These are phyloP conservation scores for Xiphophorus birchmanni DNA, from an alignment of 2,797 vertebrate species.

Conservation along the genomic window DNA sequence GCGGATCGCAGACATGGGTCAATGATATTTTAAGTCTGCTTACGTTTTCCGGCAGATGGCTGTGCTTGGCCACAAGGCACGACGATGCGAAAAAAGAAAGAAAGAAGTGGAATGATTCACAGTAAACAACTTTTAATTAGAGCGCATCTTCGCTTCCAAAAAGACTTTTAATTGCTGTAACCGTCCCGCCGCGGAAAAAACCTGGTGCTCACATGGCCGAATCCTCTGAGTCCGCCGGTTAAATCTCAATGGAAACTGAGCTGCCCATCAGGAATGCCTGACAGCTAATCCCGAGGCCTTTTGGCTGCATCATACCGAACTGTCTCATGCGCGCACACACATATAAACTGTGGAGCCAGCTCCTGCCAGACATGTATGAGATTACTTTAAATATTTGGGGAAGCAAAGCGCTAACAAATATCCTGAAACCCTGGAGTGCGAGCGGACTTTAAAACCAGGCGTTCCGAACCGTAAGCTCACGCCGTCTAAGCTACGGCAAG, in stretches of 20 bases:
- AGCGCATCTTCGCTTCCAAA: not conserved
- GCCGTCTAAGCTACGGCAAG: conserved; percentile 50
- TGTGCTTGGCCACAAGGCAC: conserved; percentile 38
- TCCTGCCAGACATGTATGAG: conserved; percentile 66
- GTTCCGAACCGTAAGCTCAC: conserved; percentile 57
- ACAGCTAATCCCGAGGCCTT: conserved; percentile 77
- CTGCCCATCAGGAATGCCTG: conserved; percentile 82
- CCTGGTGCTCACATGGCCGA: not conserved
- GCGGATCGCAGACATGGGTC: conserved; percentile 44
- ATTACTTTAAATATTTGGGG: conserved; percentile 78
- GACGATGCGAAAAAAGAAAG: conserved; percentile 8
- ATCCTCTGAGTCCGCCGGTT: conserved; percentile 57
- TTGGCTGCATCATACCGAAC: conserved; percentile 75
- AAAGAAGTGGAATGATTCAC: conserved; percentile 9
- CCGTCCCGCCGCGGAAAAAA: not conserved
- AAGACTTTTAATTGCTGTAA: not conserved
- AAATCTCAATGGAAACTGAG: conserved; percentile 76
- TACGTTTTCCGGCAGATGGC: conserved; percentile 42
- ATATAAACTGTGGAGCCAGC: conserved; percentile 61
- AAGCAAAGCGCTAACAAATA: conserved; percentile 66
- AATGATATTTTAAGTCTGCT: conserved; percentile 36
- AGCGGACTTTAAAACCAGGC: conserved; percentile 67
- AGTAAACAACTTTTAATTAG: conserved; percentile 39
- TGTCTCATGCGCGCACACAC: conserved; percentile 39
- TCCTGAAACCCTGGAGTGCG: conserved; percentile 58